These are phyloP conservation scores for Tichodroma muraria DNA, from an alignment of 2,113 vertebrate species.

Conservation along the genomic window DNA sequence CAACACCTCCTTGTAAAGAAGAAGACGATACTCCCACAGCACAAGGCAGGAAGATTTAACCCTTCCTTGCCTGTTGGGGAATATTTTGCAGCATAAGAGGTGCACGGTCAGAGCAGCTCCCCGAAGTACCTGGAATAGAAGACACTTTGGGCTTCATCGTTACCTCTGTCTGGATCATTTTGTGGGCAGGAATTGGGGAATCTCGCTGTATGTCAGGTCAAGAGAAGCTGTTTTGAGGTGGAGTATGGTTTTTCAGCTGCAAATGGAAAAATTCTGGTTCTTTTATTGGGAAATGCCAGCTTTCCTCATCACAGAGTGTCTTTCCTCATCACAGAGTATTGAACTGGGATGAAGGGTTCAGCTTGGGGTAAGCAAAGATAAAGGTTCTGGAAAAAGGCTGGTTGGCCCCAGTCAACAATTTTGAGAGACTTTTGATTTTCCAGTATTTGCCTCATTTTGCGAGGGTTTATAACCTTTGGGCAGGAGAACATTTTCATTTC, in stretches of 20 bases:
- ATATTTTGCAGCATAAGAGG: background rate
- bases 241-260: background rate
- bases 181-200: background rate
- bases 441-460: background rate
- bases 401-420: background rate
- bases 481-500: background rate
- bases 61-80: background rate
- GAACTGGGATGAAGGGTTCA: background rate
- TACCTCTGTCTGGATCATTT: background rate
- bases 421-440: background rate
- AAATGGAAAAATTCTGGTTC: background rate
- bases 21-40: background rate
- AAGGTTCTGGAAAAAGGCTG: background rate
- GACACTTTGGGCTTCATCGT: background rate
- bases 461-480: background rate
- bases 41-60: background rate
- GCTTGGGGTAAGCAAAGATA: background rate
- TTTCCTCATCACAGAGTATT: background rate
- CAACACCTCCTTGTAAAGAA: background rate
- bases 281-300: background rate
- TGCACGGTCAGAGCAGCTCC: background rate
- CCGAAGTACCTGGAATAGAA: background rate
- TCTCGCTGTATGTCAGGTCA: background rate
- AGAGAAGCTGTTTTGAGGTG: background rate
- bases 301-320: background rate